Evolutionary conservation across 2,797 vertebrate species (phyloP), one percentile per base, ranked within the genome.

Genomic region (Siniperca obscura): DNA sequence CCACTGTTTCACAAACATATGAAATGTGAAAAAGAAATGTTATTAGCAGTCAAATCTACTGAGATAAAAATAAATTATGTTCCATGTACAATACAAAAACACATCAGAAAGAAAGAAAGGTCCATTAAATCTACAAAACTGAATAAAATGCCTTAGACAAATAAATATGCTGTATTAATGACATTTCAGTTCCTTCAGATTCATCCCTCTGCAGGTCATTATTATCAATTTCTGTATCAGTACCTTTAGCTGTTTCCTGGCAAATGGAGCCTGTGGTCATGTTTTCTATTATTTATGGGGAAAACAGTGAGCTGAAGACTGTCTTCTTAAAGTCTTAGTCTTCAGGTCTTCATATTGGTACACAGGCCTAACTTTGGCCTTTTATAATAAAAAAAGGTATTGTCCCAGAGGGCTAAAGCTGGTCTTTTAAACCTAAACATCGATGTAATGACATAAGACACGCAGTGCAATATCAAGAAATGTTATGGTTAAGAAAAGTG

Each of bases 361-460:
- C 56, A 42, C 27, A 62, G 9, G 1, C 22, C 4, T 21, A 62
- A 25, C 34, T 40, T 40, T 74, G 59, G 19, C 72, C n/a, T 44
- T 65, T 55, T 55, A 46, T n/a, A 8, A 44, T 4, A 25, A 44
- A 48, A 59, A 50, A 21, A 53, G 7, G 60, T 40, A 11, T 60
- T 50, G 22, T 68, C 30, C 22, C 11, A 67, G 34, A 52, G 44
- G 34, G 17, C 7, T 40, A 9, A 52, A 42, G 34, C 6, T 67
- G 42, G 13, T 67, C 42, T 52, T 79, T 57, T 12, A n/a, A 42
- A 19, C 7, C 4, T 6, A 44, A 42, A 25, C 36, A 1, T 21
- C 42, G 64, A 60, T 60, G 19, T 68, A 4, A 68, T 74, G 64
- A n/a, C n/a, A 30, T 9, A 1, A 67, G 44, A 68, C 62, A 34